These are phyloP conservation scores for Astyanax mexicanus DNA, from an alignment of 2,797 vertebrate genomes.

Conservation along the genomic window DNA sequence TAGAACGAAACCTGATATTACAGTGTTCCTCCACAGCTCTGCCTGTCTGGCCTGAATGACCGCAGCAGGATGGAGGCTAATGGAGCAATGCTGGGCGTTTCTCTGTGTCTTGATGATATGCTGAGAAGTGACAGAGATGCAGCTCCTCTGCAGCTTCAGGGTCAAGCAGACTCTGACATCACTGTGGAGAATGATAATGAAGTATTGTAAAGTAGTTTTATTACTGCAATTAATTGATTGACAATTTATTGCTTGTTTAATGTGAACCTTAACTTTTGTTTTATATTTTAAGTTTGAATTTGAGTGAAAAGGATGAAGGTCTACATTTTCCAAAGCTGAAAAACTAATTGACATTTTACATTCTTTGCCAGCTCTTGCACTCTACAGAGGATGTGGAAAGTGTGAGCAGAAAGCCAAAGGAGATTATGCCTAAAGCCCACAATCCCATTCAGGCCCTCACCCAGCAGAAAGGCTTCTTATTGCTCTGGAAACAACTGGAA, in stretches of 20 bases:
- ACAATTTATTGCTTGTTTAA: no score
- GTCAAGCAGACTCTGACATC: conserved; percentile 44
- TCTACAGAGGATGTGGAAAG: conserved; percentile 15
- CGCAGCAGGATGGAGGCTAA: conserved; percentile 69
- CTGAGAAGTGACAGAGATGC: conserved; percentile 61
- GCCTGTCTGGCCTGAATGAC: conserved; percentile 74
- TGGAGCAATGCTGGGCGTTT: conserved; percentile 72
- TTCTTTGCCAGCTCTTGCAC: conserved; percentile 1
- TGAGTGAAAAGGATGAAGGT: no score
- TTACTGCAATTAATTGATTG: background rate
- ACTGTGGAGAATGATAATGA: conserved; percentile 49
- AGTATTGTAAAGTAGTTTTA: conserved; percentile 37
- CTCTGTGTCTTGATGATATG: conserved; percentile 77
- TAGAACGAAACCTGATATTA: background rate
- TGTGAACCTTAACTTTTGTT: background rate
- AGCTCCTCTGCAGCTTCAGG: conserved; percentile 62
- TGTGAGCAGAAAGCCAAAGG: background rate
- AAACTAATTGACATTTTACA: background rate
- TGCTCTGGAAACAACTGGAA: conserved; percentile 81
- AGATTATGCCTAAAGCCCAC: conserved; percentile 23
- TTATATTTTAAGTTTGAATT: background rate
- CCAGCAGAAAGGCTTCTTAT: conserved; percentile 76
- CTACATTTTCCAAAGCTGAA: background rate
- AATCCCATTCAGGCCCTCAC: conserved; percentile 53
- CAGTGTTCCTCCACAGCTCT: conserved; percentile 68